A percentile compares a stretch with the other conserved stretches of the same genome.
Conservation (phyloP, 2,888 invertebrate genomes). For the Neoascia interrupta region DNA sequence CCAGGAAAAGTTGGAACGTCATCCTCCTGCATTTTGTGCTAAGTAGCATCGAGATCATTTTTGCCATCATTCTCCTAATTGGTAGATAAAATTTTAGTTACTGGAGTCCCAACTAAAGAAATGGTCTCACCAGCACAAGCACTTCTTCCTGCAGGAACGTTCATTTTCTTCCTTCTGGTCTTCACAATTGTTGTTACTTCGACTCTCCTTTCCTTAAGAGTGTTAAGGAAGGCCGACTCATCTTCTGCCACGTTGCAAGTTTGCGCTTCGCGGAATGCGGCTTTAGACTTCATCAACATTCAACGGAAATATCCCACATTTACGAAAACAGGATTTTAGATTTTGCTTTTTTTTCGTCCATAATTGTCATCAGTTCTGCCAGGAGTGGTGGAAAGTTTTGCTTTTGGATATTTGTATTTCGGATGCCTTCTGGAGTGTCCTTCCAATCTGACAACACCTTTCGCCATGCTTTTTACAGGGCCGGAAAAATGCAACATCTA, state of each 20-base stretch:
- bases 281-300: slow-evolving; percentile 4
- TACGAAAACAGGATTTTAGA: background rate
- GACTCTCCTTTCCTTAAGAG: background rate
- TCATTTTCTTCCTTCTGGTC: slow-evolving; percentile 2
- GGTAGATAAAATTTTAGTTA: background rate
- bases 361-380: background rate
- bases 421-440: slow-evolving; percentile 7
- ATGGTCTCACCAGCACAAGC: background rate
- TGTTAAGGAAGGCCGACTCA: slow-evolving; percentile 12
- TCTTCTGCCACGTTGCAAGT: background rate
- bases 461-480: background rate
- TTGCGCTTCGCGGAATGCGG: background rate
- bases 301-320: slow-evolving; percentile 16
- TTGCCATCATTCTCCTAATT: background rate
- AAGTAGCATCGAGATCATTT: too few species aligned
- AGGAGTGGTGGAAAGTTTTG: slow-evolving; percentile 1
- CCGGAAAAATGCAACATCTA: slow-evolving; percentile 16
- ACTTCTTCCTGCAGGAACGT: slow-evolving; percentile 20
- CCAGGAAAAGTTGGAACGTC: background rate
- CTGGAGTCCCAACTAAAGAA: background rate
- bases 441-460: slow-evolving; percentile 21
- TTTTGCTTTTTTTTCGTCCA: background rate
- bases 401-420: slow-evolving; percentile 3
- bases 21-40: too few species aligned
- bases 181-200: background rate